Evolutionary conservation across 2,888 invertebrate species (phyloP), one percentile per base, ranked within the genome.

Genomic region (Epistrophella euchroma): DNA sequence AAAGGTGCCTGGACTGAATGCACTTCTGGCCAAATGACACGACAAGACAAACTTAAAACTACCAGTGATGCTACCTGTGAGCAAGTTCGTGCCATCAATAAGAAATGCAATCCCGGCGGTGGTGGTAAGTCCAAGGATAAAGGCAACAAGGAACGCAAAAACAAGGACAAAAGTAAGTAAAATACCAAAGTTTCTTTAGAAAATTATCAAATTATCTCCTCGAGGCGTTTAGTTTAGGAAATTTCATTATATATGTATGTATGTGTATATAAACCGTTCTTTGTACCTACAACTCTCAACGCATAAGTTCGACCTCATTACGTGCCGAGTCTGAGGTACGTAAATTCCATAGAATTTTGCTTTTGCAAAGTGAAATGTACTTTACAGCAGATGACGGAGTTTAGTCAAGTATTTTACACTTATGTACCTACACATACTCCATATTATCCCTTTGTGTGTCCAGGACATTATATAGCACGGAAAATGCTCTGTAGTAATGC

Each of bases 1-100:
- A 97, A 97, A 92, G 97, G 97, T n/a, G 92, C 96, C 77, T 97
- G 97, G 97, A 95, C 96, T 90, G 96, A 96, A 90, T 97, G 97
- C 93, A 94, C 94, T 88, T 95, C 95, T 90, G 96, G 96, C 86
- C 95, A 95, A 93, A 97, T 97, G 96, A 95, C 95, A 88, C 94
- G 97, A 91, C 95, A 95, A 89, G 97, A 97, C 91, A 95, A 95
- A 92, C 93, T 97, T 90, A 97, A 97, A 93, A 93, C 95, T 66
- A 96, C 96, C 90, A 95, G 95, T 89, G 97, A 96, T 91, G 93
- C 95, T 19, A 93, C 95, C 88, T 97, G 97, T 92, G 96, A 97
- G 89, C 94, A 95, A 90, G 96, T 95, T 91, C 95, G 96, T 91
- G 95, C 95, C 89, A 94, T 96, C 89, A 96, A 95, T 91, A 97